phyloP scores from a whole-genome alignment of 37 sponge, comb jelly and placozoan species.

The Theonella swinhoei region DNA sequence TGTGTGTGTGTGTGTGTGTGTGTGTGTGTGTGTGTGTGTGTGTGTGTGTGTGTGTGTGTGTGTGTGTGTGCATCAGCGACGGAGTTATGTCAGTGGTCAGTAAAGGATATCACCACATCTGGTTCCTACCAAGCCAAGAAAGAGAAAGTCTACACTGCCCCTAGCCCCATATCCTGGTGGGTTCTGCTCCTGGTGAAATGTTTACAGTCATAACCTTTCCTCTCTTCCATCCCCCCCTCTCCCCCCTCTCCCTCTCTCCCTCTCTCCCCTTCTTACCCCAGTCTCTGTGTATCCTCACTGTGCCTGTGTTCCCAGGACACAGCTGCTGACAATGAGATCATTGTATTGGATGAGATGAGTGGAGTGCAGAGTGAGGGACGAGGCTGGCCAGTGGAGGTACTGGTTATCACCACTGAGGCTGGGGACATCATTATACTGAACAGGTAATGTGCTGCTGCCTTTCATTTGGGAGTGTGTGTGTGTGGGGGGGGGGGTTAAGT shows the following conservation, averaged over 20 bases:
- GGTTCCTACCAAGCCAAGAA: slow-evolving; percentile 36
- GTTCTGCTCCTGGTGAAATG: neutral
- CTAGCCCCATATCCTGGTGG: neutral
- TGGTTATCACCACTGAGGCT: neutral
- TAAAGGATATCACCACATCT: slow-evolving; percentile 54
- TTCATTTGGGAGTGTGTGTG: neutral
- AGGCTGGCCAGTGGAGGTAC: slow-evolving; percentile 43
- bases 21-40: too few species aligned
- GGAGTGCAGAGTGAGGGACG: slow-evolving; percentile 28
- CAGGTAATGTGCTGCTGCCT: slow-evolving; percentile 4
- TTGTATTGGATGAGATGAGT: slow-evolving; percentile 22
- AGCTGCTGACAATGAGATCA: slow-evolving; percentile 19
- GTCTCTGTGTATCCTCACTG: slow-evolving; percentile 24
- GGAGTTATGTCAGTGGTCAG: slow-evolving; percentile 47
- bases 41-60: too few species aligned
- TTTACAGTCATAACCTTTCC: neutral
- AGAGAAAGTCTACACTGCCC: neutral
- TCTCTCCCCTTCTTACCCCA: neutral
- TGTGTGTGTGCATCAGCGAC: too few species aligned
- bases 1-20: too few species aligned
- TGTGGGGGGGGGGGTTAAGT: neutral
- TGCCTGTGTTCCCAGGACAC: slow-evolving; percentile 36
- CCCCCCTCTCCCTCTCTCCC: neutral
- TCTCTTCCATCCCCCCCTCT: slow-evolving; percentile 5
- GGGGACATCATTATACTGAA: slow-evolving; percentile 29